A percentile compares a stretch with the other conserved stretches of the same genome.
These are phyloP conservation scores for Clarias batrachus DNA, from an alignment of 2,113 vertebrate genomes.

Conservation along the genomic window DNA sequence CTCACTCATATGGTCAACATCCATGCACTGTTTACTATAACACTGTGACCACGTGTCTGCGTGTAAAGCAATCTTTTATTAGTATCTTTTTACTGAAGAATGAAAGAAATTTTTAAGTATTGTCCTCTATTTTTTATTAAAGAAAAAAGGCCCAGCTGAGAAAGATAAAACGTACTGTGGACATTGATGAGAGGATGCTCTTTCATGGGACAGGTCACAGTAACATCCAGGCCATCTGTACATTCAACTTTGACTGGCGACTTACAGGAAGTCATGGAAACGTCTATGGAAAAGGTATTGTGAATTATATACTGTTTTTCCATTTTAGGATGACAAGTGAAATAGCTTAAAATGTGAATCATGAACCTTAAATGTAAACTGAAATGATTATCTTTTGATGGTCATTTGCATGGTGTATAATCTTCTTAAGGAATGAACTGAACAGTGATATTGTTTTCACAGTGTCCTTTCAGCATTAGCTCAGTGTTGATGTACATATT, in stretches of 20 bases:
- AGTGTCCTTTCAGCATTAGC: background rate
- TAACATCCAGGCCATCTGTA: constrained; percentile 94
- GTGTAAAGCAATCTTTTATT: too few relatives aligned
- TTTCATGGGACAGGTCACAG: constrained; percentile 94
- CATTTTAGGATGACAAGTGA: background rate
- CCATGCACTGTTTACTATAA: too few relatives aligned
- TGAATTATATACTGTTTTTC: background rate
- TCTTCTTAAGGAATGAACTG: background rate
- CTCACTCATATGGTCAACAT: too few relatives aligned
- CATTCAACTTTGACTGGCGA: constrained; percentile 96
- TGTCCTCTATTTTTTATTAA: constrained; percentile 39
- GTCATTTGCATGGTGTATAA: background rate
- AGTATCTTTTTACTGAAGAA: background rate
- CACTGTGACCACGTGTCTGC: too few relatives aligned
- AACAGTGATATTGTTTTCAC: background rate
- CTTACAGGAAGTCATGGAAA: constrained; percentile 91
- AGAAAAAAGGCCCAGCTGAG: constrained; percentile 95
- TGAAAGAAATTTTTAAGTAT: background rate
- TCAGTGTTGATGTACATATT: background rate
- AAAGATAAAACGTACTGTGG: constrained; percentile 81
- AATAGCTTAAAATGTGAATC: background rate
- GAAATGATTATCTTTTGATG: background rate
- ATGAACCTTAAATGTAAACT: background rate
- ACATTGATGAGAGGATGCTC: constrained; percentile 91
- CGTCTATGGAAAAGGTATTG: constrained; percentile 89